Percentiles rank a stretch among this genome's conserved stretches.
These are phyloP conservation scores for Microctenopoma lineatum DNA, from an alignment of 2,797 vertebrate genomes.

Conservation along the genomic window DNA sequence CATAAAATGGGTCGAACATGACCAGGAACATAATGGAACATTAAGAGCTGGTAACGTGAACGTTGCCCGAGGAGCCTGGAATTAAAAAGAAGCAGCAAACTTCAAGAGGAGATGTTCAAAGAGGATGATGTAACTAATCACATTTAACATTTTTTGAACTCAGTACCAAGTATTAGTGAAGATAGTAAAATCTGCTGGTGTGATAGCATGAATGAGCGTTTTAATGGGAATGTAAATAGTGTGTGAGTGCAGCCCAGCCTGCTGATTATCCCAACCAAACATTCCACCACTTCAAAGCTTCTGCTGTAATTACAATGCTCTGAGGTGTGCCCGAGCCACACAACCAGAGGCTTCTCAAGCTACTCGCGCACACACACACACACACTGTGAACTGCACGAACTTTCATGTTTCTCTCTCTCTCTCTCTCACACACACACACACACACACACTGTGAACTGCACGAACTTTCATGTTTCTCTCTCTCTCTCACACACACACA, in stretches of 20 bases:
- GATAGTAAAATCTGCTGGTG: conserved; percentile 33
- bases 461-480: conserved; percentile 2
- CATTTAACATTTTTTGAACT: conserved; percentile 12
- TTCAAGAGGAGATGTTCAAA: background rate
- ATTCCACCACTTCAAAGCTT: conserved; percentile 84
- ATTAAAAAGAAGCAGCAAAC: background rate
- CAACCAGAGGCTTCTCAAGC: conserved; percentile 71
- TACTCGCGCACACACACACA: conserved; percentile 28
- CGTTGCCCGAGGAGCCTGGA: too few species aligned
- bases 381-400: conserved; percentile 3
- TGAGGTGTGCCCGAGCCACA: conserved; percentile 82
- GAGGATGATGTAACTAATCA: background rate
- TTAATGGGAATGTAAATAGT: conserved; percentile 80
- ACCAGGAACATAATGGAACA: too few species aligned
- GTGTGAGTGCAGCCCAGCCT: conserved; percentile 68
- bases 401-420: background rate
- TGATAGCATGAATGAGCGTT: conserved; percentile 61
- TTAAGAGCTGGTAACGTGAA: background rate
- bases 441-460: conserved; percentile 2
- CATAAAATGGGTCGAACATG: too few species aligned
- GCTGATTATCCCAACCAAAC: conserved; percentile 76
- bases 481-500: conserved; percentile 20
- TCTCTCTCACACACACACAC: conserved; percentile 1
- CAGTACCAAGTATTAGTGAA: conserved; percentile 12
- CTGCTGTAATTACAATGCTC: conserved; percentile 82